Evolutionary conservation across 2,797 vertebrate species (phyloP).

Genomic region (Natrix natrix): DNA sequence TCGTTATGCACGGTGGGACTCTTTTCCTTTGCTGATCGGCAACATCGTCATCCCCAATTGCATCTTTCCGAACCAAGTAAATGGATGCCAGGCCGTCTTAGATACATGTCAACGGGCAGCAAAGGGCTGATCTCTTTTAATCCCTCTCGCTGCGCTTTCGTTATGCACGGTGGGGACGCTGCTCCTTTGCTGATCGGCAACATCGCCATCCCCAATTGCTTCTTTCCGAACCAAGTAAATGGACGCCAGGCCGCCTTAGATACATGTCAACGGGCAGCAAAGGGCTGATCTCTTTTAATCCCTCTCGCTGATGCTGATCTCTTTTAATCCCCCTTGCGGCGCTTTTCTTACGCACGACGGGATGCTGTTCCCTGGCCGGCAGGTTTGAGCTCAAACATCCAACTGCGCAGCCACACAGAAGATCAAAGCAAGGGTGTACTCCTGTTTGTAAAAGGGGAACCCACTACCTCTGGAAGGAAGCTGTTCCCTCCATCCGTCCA

Average conservation of each 20-base stretch:
- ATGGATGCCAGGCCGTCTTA: fast-evolving
- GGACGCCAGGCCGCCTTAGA: fast-evolving
- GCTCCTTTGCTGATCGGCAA: conserved; percentile 80
- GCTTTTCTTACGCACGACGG: not conserved
- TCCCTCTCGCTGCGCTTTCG: no score
- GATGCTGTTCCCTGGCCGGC: not conserved
- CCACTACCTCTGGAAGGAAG: no score
- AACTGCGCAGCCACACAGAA: not conserved
- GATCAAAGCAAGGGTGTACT: not conserved
- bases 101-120: fast-evolving
- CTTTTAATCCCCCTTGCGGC: no score
- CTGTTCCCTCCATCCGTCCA: no score
- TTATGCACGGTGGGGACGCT: no score
- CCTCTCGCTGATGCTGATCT: not conserved
- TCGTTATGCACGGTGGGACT: no score
- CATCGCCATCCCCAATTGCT: conserved; percentile 78
- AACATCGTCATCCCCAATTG: conserved; percentile 80
- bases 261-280: not conserved
- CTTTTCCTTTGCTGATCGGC: conserved; percentile 78
- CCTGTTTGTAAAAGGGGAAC: not conserved
- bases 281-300: not conserved
- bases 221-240: conserved; percentile 86
- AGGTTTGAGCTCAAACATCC: not conserved
- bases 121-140: not conserved
- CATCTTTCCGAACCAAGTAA: conserved; percentile 85